A percentile compares a stretch with the other conserved stretches of the same genome.
These are phyloP conservation scores for Hydrolagus affinis DNA, from an alignment of 2,113 vertebrate species.

Conservation along the genomic window DNA sequence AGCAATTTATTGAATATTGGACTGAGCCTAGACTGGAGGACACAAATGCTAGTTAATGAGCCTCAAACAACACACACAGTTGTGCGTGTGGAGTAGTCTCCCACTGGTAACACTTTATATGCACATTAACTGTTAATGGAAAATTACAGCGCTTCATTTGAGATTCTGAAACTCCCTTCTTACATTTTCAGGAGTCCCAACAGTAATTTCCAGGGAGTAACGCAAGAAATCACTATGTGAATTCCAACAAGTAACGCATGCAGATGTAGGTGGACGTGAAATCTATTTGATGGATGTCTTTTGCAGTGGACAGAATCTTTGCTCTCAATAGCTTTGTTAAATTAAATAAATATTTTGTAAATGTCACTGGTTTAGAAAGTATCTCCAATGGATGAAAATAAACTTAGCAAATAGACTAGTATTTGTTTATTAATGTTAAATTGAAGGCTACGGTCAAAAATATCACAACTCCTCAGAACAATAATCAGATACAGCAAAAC, in stretches of 20 bases:
- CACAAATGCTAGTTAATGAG: too few relatives aligned
- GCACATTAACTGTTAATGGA: not conserved
- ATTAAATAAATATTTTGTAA: not conserved
- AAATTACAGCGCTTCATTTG: not conserved
- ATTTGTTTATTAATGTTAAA: not conserved
- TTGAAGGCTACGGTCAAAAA: not conserved
- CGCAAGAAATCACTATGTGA: not conserved
- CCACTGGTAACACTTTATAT: not conserved
- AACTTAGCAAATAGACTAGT: not conserved
- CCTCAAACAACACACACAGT: too few relatives aligned
- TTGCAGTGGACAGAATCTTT: not conserved
- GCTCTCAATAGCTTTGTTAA: not conserved
- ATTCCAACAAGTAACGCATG: not conserved
- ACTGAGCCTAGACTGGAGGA: too few relatives aligned
- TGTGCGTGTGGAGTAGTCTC: too few relatives aligned
- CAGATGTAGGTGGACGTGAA: not conserved
- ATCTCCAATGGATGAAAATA: not conserved
- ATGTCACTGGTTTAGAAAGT: not conserved
- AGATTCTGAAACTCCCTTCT: not conserved
- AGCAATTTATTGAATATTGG: too few relatives aligned
- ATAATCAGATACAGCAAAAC: not conserved
- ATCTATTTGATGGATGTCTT: not conserved
- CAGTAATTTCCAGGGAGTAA: not conserved
- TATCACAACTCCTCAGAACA: not conserved
- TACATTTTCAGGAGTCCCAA: too few relatives aligned